Evolutionary conservation across 2,797 vertebrate genomes (phyloP).

Genomic region (Pangasius djambal): DNA sequence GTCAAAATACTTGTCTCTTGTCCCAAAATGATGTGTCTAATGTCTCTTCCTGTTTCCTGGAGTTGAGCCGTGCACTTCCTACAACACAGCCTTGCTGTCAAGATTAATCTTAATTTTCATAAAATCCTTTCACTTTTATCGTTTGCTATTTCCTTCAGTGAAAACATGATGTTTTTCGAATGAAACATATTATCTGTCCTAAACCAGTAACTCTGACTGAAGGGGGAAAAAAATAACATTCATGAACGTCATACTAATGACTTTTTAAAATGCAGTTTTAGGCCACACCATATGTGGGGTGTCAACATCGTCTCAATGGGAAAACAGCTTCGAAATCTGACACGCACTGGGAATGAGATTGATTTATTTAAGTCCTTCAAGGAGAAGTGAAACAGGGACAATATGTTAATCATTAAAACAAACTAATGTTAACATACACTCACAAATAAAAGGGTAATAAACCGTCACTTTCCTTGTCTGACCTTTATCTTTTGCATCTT

Average conservation of each 20-base stretch:
- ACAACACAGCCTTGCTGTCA: not conserved
- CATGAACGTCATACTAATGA: not conserved
- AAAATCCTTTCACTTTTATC: conserved; percentile 36
- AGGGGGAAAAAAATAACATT: not conserved
- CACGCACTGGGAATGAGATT: not conserved
- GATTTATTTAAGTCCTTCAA: not conserved
- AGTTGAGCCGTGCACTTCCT: conserved; percentile 43
- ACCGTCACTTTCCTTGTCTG: not conserved
- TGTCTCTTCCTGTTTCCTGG: conserved; percentile 41
- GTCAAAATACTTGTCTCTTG: conserved; percentile 32
- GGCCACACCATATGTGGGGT: not conserved
- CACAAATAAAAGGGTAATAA: too few species aligned
- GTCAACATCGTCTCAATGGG: not conserved
- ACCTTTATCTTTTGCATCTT: not conserved
- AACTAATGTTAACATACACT: not conserved
- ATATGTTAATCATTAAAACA: not conserved
- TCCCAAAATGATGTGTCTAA: conserved; percentile 35
- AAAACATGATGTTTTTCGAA: not conserved
- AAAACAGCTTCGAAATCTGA: not conserved
- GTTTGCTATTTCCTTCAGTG: not conserved
- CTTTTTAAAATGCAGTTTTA: not conserved
- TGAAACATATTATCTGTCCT: not conserved
- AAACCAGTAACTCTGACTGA: not conserved
- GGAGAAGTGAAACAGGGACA: not conserved
- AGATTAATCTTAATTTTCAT: conserved; percentile 46